Evolutionary conservation across 2,888 invertebrate species (phyloP), one percentile per base, ranked within the genome.

Genomic region (Sinhomidia bicolor): DNA sequence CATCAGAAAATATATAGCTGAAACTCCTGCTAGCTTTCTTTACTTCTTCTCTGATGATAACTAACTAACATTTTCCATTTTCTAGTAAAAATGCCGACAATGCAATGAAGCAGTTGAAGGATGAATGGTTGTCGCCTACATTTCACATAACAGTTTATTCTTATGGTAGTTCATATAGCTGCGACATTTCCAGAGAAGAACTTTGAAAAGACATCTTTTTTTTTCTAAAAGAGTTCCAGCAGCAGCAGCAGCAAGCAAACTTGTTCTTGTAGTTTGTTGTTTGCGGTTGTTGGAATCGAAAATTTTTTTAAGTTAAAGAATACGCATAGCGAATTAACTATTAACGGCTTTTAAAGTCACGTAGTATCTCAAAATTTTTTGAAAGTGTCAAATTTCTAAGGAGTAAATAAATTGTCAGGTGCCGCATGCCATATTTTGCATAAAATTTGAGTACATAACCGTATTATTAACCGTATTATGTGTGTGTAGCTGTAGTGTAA

Each of bases 11-110:
- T 26, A 26, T 9, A 12, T 20, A 51, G 26, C n/a, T 51, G 51
- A 44, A 60, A 7, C 36, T 44, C 10, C 51, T 82, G 26, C 57
- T 23, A 76, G 41, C 76, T 71, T 29, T n/a, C n/a, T n/a, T n/a
- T n/a, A n/a, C n/a, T n/a, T n/a, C n/a, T n/a, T n/a, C n/a, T 78
- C 32, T 79, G 78, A 17, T 47, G 29, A 10, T 65, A 79, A 47
- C 78, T 68, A 85, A 85, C 78, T 85, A 78, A 76, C 51, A 62
- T 65, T 85, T 83, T 81, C 62, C 65, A 76, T 85, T 85, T 85
- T 79, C 78, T 51, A 44, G 41, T 51, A 65, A 79, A 85, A 85
- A 85, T 79, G 78, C 85, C 85, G 85, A 85, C 78, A 85, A 65
- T 85, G 78, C 78, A 78, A 32, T 65, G 78, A 62, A 85, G 51